phyloP scores from a whole-genome alignment of 2,113 vertebrate genomes.

The Ibidorhyncha struthersii region DNA sequence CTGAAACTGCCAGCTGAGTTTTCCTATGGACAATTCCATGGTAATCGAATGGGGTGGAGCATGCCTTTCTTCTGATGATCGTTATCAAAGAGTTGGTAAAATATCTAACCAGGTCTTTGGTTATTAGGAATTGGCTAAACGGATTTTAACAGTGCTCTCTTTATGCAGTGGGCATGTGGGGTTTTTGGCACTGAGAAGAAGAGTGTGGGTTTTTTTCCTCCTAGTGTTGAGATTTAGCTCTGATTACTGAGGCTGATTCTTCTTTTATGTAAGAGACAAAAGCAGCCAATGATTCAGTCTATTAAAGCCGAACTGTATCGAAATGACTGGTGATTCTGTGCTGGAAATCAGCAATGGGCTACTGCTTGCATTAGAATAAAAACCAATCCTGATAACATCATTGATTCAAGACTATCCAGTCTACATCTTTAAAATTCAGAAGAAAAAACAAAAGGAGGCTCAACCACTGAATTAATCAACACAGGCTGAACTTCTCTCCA shows the following conservation, averaged over 20 bases:
- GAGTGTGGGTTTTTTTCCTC: background rate
- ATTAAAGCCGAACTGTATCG: background rate
- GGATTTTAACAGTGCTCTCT: background rate
- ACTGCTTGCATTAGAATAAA: background rate
- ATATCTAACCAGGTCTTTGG: background rate
- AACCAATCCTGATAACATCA: background rate
- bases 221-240: background rate
- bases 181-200: background rate
- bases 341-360: background rate
- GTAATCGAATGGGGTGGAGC: background rate
- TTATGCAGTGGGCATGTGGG: background rate
- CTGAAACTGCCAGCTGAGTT: background rate
- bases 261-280: constrained; percentile 46
- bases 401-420: background rate
- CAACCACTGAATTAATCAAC: constrained; percentile 5
- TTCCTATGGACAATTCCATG: background rate
- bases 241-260: constrained; percentile 56
- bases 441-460: constrained; percentile 7
- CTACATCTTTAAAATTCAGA: background rate
- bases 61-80: background rate
- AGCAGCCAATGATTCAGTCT: background rate
- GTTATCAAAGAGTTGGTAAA: background rate
- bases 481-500: background rate
- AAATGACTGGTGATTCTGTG: constrained; percentile 14
- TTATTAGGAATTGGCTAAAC: background rate